Conservation (phyloP, 2,113 vertebrate species). For the Chionodraco myersi region DNA sequence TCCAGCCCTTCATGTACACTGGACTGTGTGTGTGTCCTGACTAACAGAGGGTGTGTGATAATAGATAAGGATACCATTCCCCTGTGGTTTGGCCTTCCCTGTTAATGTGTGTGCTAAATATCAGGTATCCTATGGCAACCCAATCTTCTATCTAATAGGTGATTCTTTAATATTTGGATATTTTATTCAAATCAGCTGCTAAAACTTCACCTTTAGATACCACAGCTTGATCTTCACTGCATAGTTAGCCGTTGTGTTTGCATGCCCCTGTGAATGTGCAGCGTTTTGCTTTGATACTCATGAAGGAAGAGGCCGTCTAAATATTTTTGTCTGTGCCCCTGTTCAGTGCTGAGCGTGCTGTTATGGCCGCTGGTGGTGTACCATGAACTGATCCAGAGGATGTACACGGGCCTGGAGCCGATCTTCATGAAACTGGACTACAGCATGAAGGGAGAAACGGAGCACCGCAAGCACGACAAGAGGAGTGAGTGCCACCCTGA, state of each 20-base stretch:
- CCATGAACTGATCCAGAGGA: slow-evolving; percentile 97
- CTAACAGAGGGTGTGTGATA: too few relatives aligned
- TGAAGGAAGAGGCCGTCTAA: not conserved
- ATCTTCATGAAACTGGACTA: slow-evolving; percentile 99
- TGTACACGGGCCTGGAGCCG: slow-evolving; percentile 97
- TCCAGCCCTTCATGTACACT: not conserved
- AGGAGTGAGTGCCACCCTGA: slow-evolving; percentile 87
- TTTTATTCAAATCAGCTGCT: not conserved
- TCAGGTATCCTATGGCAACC: not conserved
- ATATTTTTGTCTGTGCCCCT: not conserved
- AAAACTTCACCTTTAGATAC: not conserved
- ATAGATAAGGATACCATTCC: not conserved
- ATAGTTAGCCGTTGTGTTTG: too few relatives aligned
- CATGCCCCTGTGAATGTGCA: not conserved
- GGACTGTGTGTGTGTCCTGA: not conserved
- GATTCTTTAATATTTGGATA: not conserved
- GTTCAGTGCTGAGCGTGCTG: slow-evolving; percentile 93
- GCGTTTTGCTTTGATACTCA: not conserved
- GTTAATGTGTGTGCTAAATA: not conserved
- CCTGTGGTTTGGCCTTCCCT: not conserved
- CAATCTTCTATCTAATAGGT: not conserved
- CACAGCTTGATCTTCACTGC: not conserved
- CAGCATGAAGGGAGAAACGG: slow-evolving; percentile 97
- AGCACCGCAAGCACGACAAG: slow-evolving; percentile 94
- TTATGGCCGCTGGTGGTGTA: slow-evolving; percentile 98